Evolutionary conservation across 2,888 invertebrate genomes (phyloP).

Genomic region (Eledona agricola): DNA sequence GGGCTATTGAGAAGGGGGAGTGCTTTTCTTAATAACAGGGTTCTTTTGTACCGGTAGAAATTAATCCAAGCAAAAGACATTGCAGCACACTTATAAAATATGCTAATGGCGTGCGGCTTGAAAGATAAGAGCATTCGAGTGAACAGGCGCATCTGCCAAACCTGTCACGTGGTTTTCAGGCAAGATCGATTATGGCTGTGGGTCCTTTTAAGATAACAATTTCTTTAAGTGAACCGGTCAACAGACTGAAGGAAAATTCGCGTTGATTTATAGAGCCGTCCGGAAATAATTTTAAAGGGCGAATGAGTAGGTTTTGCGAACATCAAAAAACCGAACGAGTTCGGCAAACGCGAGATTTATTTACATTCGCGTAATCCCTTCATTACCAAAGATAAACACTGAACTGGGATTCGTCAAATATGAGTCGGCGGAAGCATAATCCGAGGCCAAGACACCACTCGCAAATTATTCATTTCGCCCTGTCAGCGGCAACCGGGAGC

Average conservation of each 20-base stretch:
- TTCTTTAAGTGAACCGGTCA: slow-evolving; percentile 29
- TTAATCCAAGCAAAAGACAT: slow-evolving; percentile 35
- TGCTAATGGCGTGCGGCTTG: slow-evolving; percentile 43
- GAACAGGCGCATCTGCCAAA: slow-evolving; percentile 45
- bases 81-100: slow-evolving; percentile 45
- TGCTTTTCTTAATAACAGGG: no score
- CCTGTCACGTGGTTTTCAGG: slow-evolving; percentile 44
- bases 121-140: slow-evolving; percentile 40
- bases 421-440: slow-evolving; percentile 30
- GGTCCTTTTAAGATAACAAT: slow-evolving; percentile 37
- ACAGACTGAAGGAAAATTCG: slow-evolving; percentile 7
- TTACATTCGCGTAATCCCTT: slow-evolving; percentile 25
- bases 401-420: slow-evolving; percentile 15
- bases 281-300: no score
- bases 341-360: slow-evolving; percentile 4
- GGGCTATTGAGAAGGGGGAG: no score
- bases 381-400: slow-evolving; percentile 31
- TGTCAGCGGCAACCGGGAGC: slow-evolving; percentile 40
- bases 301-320: no score
- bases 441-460: slow-evolving; percentile 25
- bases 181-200: slow-evolving; percentile 43
- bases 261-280: slow-evolving; percentile 21
- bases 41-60: slow-evolving; percentile 10
- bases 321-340: no score
- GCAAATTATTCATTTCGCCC: slow-evolving; percentile 42